A percentile compares a stretch with the other conserved stretches of the same genome.
Evolutionary conservation across 23 tunicate genomes (phyloP).

Genomic region (Diplosoma virens): DNA sequence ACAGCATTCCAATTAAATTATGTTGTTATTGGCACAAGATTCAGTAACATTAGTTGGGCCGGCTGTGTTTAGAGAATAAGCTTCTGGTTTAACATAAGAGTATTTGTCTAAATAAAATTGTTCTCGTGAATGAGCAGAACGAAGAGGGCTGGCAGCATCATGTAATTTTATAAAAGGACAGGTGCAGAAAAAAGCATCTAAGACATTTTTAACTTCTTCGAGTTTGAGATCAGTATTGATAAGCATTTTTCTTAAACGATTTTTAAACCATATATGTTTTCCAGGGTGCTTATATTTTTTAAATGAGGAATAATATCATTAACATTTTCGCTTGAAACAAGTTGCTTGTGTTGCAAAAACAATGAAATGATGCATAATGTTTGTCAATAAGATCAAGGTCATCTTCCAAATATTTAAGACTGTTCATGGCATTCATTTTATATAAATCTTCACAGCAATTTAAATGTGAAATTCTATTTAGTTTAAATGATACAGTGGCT

Average conservation of each 20-base stretch:
- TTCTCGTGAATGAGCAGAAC: neutral
- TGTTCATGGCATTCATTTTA: no score
- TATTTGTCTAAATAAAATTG: neutral
- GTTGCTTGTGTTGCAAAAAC: slow-evolving; percentile 12
- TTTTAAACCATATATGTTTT: no score
- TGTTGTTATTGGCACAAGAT: neutral
- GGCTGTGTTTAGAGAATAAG: neutral
- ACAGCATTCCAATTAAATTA: slow-evolving; percentile 4
- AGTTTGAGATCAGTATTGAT: neutral
- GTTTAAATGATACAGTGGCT: no score
- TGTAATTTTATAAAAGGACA: neutral
- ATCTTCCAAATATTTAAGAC: no score
- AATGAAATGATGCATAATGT: neutral
- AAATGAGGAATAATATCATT: neutral
- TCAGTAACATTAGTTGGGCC: slow-evolving; percentile 12
- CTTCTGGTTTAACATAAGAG: neutral
- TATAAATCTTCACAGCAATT: no score
- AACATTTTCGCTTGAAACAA: neutral
- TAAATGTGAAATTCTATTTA: no score
- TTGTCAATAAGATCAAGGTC: no score
- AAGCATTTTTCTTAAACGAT: slow-evolving; percentile 11
- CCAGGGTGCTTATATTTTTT: neutral
- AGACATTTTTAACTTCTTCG: neutral
- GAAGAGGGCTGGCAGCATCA: slow-evolving; percentile 1
- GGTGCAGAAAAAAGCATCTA: neutral